These are phyloP conservation scores for Lasioglossum albipes DNA, from an alignment of 1,140 invertebrate genomes.

Conservation along the genomic window DNA sequence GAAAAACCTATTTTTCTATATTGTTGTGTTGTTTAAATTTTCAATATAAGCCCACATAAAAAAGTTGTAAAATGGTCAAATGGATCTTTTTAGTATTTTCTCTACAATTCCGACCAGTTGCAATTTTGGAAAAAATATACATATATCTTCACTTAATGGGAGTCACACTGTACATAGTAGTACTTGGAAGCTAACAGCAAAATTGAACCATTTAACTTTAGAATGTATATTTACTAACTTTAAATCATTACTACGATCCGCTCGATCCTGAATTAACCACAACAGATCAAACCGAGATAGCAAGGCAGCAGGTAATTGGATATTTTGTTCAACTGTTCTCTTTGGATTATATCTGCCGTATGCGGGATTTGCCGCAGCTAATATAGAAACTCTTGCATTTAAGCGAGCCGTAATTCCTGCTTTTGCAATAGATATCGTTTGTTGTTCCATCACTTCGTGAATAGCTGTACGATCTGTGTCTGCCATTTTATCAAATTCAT, in stretches of 20 bases:
- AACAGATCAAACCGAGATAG: constrained; percentile 98
- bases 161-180: too few relatives aligned
- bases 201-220: too few relatives aligned
- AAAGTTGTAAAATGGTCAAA: too few relatives aligned
- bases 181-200: too few relatives aligned
- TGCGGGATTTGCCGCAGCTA: constrained; percentile 99
- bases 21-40: too few relatives aligned
- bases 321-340: constrained; percentile 97
- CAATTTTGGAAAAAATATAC: too few relatives aligned
- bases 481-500: constrained; percentile 99
- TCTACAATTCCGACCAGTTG: too few relatives aligned
- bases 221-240: constrained; percentile 77
- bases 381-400: constrained; percentile 97
- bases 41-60: too few relatives aligned
- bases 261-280: constrained; percentile 98
- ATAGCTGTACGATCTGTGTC: constrained; percentile 97
- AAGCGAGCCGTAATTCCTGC: constrained; percentile 99
- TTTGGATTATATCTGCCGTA: constrained; percentile 99
- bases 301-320: constrained; percentile 98
- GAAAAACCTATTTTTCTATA: too few relatives aligned
- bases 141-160: too few relatives aligned
- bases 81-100: too few relatives aligned
- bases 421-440: constrained; percentile 99
- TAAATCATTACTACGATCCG: constrained; percentile 95
- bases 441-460: constrained; percentile 99